Base-by-base conservation (phyloP, 2,888 invertebrate species). In the Cephus nigrinus region DNA sequence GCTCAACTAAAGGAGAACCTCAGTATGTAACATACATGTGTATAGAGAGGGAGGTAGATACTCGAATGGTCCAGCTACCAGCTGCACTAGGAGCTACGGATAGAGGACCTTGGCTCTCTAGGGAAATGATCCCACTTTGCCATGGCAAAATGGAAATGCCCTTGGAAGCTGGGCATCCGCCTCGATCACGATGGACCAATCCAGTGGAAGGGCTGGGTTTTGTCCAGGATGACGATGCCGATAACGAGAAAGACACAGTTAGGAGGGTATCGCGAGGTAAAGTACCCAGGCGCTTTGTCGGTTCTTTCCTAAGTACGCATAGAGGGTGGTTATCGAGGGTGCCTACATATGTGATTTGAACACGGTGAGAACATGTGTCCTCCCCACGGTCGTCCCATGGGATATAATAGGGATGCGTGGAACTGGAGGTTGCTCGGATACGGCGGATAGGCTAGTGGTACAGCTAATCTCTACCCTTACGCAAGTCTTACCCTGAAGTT, bases 61-160 rank as follows among this genome's bases (percentile, higher is more conserved):
- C 40, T 78, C 75, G 78, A 76, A 76, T 74, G 35, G 76, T 73
- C 74, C 36, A 69, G 68, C 73, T 76, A 76, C 76, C 78, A 76
- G 78, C 78, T 78, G 78, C 76, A 73, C 78, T 36, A 72, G 73
- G 73, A 30, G 33, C 71, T 23, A 12, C 23, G 15, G 33, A 31
- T 68, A 32, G 69, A 40, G 30, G 31, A 74, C 69, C 30, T 40
- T 69, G 55, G 23, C n/a, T 86, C 91, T 85, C 90, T 76, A 80
- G 91, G 91, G 91, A 91, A 91, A 91, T 91, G 91, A 91, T 88
- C 85, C 88, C 89, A 89, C 89, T 90, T 89, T 89, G 90, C 88
- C 86, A 88, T 88, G 87, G 86, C 88, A 87, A 87, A 89, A 91
- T 91, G 89, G 90, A 90, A 90, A 91, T 90, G 88, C 89, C 88